Conservation (phyloP, 2,797 vertebrate genomes). For the Xyrichtys novacula region DNA sequence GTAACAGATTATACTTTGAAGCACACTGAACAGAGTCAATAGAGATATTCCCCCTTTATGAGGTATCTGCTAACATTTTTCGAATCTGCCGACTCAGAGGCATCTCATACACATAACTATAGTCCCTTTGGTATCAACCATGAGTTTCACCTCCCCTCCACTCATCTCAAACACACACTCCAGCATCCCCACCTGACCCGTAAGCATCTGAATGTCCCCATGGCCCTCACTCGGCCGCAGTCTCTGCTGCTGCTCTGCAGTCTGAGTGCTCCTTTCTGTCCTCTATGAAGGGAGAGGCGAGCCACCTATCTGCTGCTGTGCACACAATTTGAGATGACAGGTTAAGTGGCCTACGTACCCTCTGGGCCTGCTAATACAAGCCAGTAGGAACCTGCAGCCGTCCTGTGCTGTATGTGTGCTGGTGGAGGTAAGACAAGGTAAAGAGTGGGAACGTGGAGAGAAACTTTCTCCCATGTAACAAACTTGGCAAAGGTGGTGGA, state of each 20-base stretch:
- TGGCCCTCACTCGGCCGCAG: conserved; percentile 52
- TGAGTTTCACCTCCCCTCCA: conserved; percentile 39
- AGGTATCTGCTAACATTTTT: conserved; percentile 50
- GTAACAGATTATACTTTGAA: neutral
- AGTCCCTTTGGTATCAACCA: conserved; percentile 44
- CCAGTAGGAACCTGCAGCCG: conserved; percentile 47
- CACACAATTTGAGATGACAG: conserved; percentile 83
- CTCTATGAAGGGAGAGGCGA: conserved; percentile 42
- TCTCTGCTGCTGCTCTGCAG: conserved; percentile 45
- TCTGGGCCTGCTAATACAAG: conserved; percentile 73
- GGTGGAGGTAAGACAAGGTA: conserved; percentile 19
- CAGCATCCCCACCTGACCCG: conserved; percentile 57
- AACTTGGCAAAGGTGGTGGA: neutral
- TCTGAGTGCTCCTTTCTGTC: conserved; percentile 58
- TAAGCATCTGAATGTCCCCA: conserved; percentile 50
- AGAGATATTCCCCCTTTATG: conserved; percentile 30
- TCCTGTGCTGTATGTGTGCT: conserved; percentile 19
- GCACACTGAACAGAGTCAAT: conserved; percentile 4
- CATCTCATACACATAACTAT: conserved; percentile 21
- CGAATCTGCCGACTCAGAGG: conserved; percentile 30
- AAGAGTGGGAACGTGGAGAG: conserved; percentile 7
- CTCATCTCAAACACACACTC: conserved; percentile 56
- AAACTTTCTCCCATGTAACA: conserved; percentile 6
- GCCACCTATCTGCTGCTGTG: conserved; percentile 72
- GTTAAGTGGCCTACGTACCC: conserved; percentile 82